phyloP scores from a whole-genome alignment of 2,888 invertebrate species.

The Biston betularia region DNA sequence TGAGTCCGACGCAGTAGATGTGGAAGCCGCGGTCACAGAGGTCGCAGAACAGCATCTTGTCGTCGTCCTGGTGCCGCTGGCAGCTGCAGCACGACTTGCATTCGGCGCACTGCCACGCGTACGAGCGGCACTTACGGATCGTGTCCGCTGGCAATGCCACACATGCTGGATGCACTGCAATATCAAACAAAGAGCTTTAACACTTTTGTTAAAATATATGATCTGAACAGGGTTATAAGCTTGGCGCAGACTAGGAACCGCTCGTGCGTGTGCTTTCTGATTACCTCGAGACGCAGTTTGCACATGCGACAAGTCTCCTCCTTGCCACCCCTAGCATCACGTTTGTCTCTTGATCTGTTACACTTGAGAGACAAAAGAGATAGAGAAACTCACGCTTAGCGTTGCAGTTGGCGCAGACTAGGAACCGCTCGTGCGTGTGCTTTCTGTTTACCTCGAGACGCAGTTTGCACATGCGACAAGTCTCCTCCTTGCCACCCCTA shows the following conservation, averaged over 20 bases:
- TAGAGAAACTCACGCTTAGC: slow-evolving; percentile 77
- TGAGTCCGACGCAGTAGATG: slow-evolving; percentile 93
- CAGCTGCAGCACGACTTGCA: slow-evolving; percentile 97
- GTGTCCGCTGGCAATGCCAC: slow-evolving; percentile 94
- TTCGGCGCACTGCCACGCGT: slow-evolving; percentile 97
- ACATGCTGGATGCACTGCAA: slow-evolving; percentile 93
- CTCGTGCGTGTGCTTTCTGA: slow-evolving; percentile 86
- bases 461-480: slow-evolving; percentile 87
- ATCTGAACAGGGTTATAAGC: too few species aligned
- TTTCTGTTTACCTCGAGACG: slow-evolving; percentile 86
- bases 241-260: slow-evolving; percentile 86
- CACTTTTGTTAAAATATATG: too few species aligned
- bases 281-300: slow-evolving; percentile 84
- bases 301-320: slow-evolving; percentile 86
- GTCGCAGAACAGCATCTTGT: slow-evolving; percentile 97
- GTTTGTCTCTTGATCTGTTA: too few species aligned
- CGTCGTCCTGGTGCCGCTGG: slow-evolving; percentile 92
- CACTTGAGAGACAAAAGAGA: background rate
- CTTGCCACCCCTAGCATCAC: slow-evolving; percentile 47
- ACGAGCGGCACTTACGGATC: slow-evolving; percentile 93
- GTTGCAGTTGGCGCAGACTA: slow-evolving; percentile 86
- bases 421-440: slow-evolving; percentile 87
- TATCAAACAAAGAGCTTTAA: too few species aligned
- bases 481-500: slow-evolving; percentile 58
- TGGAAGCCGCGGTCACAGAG: slow-evolving; percentile 98